phyloP scores from a whole-genome alignment of 64 coral and sea anemone species.

The Platygyra sinensis region DNA sequence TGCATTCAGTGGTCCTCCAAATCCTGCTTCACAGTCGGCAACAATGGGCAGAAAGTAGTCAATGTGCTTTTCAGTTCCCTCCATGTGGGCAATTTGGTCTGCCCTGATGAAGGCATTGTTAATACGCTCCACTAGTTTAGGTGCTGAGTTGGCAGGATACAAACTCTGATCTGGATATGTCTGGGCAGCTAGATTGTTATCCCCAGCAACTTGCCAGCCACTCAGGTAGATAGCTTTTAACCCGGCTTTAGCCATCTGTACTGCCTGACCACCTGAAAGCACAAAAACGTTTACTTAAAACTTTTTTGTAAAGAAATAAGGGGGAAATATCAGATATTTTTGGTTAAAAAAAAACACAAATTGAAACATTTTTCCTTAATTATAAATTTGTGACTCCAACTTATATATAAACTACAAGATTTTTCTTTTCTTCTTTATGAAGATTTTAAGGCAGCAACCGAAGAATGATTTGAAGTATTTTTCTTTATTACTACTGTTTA shows the following conservation, averaged over 20 bases:
- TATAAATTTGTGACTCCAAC: no score
- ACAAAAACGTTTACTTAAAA: background rate
- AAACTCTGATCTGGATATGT: slow-evolving; percentile 98
- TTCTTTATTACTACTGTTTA: no score
- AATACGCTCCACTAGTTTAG: slow-evolving; percentile 96
- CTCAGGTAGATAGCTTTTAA: slow-evolving; percentile 97
- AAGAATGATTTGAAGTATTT: no score
- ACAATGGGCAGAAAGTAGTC: slow-evolving; percentile 93
- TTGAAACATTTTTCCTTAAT: no score
- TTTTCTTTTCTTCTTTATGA: no score
- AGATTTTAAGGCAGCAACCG: no score
- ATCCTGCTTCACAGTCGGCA: slow-evolving; percentile 97
- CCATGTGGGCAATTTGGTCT: slow-evolving; percentile 97
- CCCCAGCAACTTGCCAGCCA: slow-evolving; percentile 99
- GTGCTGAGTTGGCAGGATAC: slow-evolving; percentile 93
- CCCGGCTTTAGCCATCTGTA: slow-evolving; percentile 97
- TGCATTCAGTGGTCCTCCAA: slow-evolving; percentile 98
- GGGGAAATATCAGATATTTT: no score
- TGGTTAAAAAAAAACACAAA: no score
- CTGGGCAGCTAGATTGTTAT: slow-evolving; percentile 89
- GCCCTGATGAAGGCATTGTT: slow-evolving; percentile 95
- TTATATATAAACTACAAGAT: no score
- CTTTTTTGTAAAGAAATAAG: no score
- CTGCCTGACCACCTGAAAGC: slow-evolving; percentile 86
- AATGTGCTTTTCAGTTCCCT: slow-evolving; percentile 59